Base-by-base conservation (phyloP, 2,888 invertebrate species). In the Lottia scabra region DNA sequence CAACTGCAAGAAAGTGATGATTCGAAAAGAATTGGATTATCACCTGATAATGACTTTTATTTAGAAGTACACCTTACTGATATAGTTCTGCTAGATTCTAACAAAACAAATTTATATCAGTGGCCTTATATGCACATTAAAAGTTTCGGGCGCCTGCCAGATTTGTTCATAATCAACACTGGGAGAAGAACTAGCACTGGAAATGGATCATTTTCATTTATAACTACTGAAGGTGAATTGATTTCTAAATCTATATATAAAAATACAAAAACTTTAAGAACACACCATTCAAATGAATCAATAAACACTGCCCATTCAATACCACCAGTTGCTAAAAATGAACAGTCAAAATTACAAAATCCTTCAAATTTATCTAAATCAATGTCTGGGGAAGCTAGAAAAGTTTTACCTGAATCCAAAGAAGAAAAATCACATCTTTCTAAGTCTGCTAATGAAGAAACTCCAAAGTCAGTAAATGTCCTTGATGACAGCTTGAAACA, bases 101-200 rank as follows among this genome's bases (percentile, higher is more conserved):
- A 69, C 15, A 71, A 75, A n/a, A 80, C 75, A 72, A 45, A 76
- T 15, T 62, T 84, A 16, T 81, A 73, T 73, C 78, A 79, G 13
- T 87, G 87, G 87, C 85, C 84, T 15, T 84, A 81, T 70, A 75
- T 78, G 16, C 80, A 84, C 68, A 83, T 87, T 45, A 78, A 87
- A 10, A 77, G 86, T 30, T 87, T 85, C 77, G 86, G 87, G 26
- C 80, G 75, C 46, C 81, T 76, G n/a, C 75, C 74, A n/a, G 78
- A 78, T 10, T 76, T 74, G 27, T 84, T 85, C 71, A 82, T 83
- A 8, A 82, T 88, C 74, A 85, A 87, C 76, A 84, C 87, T 45
- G 88, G 89, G 1, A 76, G 87, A 48, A 86, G 85, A 64, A 87
- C 87, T 76, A 70, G 78, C 8, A 84, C 87, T 67, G 88, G 88